These are phyloP conservation scores for Neuroterus valhalla DNA, from an alignment of 1,140 invertebrate species.

Conservation along the genomic window DNA sequence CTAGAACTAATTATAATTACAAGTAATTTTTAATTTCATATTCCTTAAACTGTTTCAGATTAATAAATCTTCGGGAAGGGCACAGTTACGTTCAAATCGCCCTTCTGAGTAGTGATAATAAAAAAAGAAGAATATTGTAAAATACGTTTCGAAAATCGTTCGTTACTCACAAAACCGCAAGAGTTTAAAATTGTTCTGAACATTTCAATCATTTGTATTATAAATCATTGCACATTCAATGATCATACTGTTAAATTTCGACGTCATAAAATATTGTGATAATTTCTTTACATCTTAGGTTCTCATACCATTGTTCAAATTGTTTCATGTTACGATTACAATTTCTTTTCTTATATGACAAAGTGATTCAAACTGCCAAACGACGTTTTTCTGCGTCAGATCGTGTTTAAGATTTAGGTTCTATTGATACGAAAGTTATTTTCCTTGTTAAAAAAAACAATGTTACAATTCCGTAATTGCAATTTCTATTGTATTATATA, in stretches of 20 bases:
- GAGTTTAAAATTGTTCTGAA: no score
- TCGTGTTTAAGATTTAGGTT: conserved; percentile 25
- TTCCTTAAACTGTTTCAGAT: conserved; percentile 53
- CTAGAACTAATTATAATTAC: no score
- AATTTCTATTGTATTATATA: conserved; percentile 19
- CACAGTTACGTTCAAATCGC: conserved; percentile 67
- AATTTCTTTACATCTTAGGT: conserved; percentile 1
- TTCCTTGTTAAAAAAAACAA: conserved; percentile 17
- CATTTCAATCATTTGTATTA: conserved; percentile 2
- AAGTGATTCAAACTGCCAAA: conserved; percentile 30
- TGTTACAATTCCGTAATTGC: conserved; percentile 16
- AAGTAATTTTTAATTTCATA: no score
- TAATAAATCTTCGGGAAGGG: conserved; percentile 67
- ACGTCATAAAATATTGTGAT: conserved; percentile 29
- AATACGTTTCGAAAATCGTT: background rate
- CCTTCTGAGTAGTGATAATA: conserved; percentile 57
- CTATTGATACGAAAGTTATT: conserved; percentile 5
- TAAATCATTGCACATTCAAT: conserved; percentile 25
- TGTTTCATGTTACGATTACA: conserved; percentile 19
- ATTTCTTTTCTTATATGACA: conserved; percentile 4
- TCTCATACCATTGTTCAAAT: background rate
- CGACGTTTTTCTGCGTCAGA: conserved; percentile 3
- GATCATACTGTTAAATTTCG: conserved; percentile 31
- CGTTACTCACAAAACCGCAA: no score
- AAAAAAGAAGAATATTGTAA: conserved; percentile 31